These are phyloP conservation scores for Rutilus rutilus DNA, from an alignment of 2,113 vertebrate genomes.

Conservation along the genomic window DNA sequence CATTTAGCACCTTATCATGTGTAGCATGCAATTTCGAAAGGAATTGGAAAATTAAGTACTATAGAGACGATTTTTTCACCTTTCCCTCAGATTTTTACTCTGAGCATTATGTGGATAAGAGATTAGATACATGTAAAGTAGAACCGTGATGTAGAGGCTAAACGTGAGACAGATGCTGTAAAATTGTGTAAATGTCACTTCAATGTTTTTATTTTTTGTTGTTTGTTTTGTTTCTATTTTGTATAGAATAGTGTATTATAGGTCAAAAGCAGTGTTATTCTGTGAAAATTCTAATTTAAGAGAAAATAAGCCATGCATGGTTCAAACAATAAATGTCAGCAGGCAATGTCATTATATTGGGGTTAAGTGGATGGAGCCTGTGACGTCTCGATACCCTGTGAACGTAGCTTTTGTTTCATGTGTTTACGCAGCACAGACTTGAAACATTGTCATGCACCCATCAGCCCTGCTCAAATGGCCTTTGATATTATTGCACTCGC, in stretches of 20 bases:
- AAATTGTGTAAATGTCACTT: constrained; percentile 82
- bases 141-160: constrained; percentile 70
- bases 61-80: constrained; percentile 56
- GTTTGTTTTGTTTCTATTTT: constrained; percentile 65
- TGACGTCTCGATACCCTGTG: constrained; percentile 66
- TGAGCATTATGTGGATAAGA: constrained; percentile 65
- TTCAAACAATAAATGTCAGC: constrained; percentile 66
- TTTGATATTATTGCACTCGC: constrained; percentile 67
- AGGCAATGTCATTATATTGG: constrained; percentile 65
- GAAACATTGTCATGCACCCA: constrained; percentile 65
- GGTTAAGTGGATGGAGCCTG: constrained; percentile 56
- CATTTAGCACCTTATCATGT: constrained; percentile 76
- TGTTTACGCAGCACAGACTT: constrained; percentile 72
- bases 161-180: constrained; percentile 77
- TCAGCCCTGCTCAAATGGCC: constrained; percentile 69
- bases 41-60: constrained; percentile 59
- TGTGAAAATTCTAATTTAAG: constrained; percentile 85
- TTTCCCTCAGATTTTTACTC: constrained; percentile 57
- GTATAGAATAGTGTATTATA: constrained; percentile 88
- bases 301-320: constrained; percentile 79
- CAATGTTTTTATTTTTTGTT: constrained; percentile 68
- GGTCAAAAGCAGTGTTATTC: constrained; percentile 85
- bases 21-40: constrained; percentile 72
- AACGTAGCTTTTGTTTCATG: constrained; percentile 61
- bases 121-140: constrained; percentile 69